A percentile compares a stretch with the other conserved stretches of the same genome.
phyloP scores from a whole-genome alignment of 2,797 vertebrate species.

The Cephalopachus bancanus region DNA sequence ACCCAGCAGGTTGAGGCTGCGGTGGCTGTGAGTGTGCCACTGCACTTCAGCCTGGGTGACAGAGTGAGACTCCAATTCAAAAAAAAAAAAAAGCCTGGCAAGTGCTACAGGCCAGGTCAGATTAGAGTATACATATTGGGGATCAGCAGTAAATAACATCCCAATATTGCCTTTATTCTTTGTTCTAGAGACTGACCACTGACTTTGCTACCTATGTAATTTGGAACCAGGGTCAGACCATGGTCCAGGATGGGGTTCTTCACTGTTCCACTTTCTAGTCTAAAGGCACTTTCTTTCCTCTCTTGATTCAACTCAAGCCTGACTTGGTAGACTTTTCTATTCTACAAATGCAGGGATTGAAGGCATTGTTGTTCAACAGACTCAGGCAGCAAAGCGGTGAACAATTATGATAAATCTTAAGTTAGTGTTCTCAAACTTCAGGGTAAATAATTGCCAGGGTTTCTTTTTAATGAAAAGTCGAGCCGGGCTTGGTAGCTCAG shows the following conservation, averaged over 20 bases:
- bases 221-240: background rate
- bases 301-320: conserved; percentile 39
- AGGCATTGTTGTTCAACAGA: conserved; percentile 31
- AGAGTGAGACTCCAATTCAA: no score
- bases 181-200: background rate
- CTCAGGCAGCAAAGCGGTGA: background rate
- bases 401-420: conserved; percentile 53
- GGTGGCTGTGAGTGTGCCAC: no score
- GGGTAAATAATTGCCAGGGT: conserved; percentile 3
- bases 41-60: no score
- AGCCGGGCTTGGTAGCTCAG: no score
- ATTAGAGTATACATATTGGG: background rate
- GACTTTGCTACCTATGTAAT: conserved; percentile 31
- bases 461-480: background rate
- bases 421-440: conserved; percentile 44
- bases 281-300: conserved; percentile 9
- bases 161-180: conserved; percentile 21
- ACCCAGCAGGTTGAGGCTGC: no score
- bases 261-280: conserved; percentile 32
- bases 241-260: background rate
- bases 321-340: conserved; percentile 33
- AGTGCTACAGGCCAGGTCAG: conserved; percentile 49
- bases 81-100: background rate
- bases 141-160: background rate
- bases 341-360: conserved; percentile 13